Evolutionary conservation across 2,888 invertebrate genomes (phyloP).

Genomic region (Tachina fera): DNA sequence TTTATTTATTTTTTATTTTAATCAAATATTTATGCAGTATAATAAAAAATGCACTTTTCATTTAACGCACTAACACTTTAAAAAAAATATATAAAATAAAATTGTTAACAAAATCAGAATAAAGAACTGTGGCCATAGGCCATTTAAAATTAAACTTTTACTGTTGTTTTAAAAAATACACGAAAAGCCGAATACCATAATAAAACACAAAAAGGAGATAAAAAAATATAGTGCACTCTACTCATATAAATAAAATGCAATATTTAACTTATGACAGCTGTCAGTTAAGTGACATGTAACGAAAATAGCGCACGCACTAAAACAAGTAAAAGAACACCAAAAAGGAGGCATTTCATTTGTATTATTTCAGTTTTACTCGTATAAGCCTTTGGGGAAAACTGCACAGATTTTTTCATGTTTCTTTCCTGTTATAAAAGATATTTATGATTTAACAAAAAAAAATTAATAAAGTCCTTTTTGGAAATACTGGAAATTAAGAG

Average conservation of each 20-base stretch:
- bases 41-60: slow-evolving; percentile 14
- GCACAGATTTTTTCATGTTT: slow-evolving; percentile 22
- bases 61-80: slow-evolving; percentile 17
- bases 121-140: slow-evolving; percentile 46
- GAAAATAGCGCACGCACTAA: slow-evolving; percentile 69
- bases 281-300: slow-evolving; percentile 70
- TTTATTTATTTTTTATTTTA: slow-evolving; percentile 46
- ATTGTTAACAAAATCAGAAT: slow-evolving; percentile 20
- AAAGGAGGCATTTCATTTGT: slow-evolving; percentile 55
- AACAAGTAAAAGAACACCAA: slow-evolving; percentile 18
- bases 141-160: slow-evolving; percentile 56
- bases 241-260: slow-evolving; percentile 61
- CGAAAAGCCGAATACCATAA: slow-evolving; percentile 16
- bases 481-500: neutral
- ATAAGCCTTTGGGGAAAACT: slow-evolving; percentile 62
- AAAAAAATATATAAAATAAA: neutral
- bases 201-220: neutral
- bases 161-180: slow-evolving; percentile 37
- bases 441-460: slow-evolving; percentile 23
- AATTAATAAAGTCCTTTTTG: slow-evolving; percentile 34
- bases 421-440: slow-evolving; percentile 27
- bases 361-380: slow-evolving; percentile 52
- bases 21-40: slow-evolving; percentile 38
- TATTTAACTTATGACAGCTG: slow-evolving; percentile 70
- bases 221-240: neutral